Evolutionary conservation across 2,113 vertebrate genomes (phyloP).

Genomic region (Stigmatopora argus): DNA sequence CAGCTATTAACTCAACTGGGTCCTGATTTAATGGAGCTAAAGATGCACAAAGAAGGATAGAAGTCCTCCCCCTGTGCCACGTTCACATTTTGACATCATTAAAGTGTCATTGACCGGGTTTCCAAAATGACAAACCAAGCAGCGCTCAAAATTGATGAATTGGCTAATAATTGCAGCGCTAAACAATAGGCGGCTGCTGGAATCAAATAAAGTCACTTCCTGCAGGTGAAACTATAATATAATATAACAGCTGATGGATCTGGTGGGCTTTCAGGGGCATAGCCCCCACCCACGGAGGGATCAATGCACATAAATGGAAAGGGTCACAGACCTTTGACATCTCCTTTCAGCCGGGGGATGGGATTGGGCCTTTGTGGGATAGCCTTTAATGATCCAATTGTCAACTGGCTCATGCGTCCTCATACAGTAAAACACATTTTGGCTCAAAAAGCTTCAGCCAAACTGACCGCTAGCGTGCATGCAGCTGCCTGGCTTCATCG

Average conservation of each 20-base stretch:
- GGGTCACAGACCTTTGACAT: conserved; percentile 76
- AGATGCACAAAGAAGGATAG: not conserved
- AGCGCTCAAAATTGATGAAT: conserved; percentile 1
- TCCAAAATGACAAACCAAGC: conserved; percentile 5
- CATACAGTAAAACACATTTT: conserved; percentile 53
- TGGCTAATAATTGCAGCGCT: not conserved
- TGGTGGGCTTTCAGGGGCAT: conserved; percentile 42
- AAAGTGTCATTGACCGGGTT: not conserved
- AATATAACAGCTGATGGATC: conserved; percentile 64
- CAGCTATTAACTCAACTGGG: not conserved
- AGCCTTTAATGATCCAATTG: conserved; percentile 70
- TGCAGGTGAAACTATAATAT: conserved; percentile 69
- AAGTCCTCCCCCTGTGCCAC: not conserved
- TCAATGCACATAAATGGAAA: conserved; percentile 75
- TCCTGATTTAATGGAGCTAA: not conserved
- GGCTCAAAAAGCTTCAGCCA: not conserved
- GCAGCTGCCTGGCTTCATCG: conserved; percentile 41
- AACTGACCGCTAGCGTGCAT: conserved; percentile 12
- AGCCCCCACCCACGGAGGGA: conserved; percentile 59
- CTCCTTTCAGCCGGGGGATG: conserved; percentile 65
- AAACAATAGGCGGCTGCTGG: not conserved
- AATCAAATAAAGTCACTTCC: conserved; percentile 23
- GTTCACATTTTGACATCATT: not conserved
- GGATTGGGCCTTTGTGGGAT: conserved; percentile 62
- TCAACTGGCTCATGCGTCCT: conserved; percentile 50